Base-by-base conservation (phyloP, 2,888 invertebrate genomes). In the Empis livida region DNA sequence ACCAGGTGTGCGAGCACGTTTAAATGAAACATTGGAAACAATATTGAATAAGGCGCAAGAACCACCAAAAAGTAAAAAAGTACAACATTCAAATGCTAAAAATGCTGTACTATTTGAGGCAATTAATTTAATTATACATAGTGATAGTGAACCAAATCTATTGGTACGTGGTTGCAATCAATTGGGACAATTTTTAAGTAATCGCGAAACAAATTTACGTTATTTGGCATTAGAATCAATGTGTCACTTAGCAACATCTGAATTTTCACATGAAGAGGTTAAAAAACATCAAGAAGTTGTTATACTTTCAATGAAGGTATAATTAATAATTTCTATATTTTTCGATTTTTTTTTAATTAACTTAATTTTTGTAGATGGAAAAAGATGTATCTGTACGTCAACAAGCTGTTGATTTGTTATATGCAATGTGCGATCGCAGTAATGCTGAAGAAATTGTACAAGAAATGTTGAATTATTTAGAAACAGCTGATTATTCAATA, bases 241-340 rank as follows among this genome's bases (percentile, higher is more conserved):
- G 97, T 99, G 99, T 70, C 88, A 97, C 68, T 76, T 99, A 63
- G 97, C 99, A 43, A 97, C 95, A 15, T 97, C 97, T 1, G 99
- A 99, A 71, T 97, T 97, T 71, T 96, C 96, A 30, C 97, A 99
- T 70, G 99, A 99, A 67, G 99, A 97, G 54, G 97, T 99, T 13
- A 99, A 99, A 68, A 99, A 99, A 64, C 99, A 99, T 65, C 97
- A 99, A 70, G 97, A 99, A 73, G 97, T 97, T 42, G 97, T 99
- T 42, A 96, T 99, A 59, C 78, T 94, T 45, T 96, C 99, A 5
- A 89, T 99, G 81, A 99, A 99, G 72, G 79, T 79, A 31, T 42
- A 35, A 4, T 35, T 10, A 6, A 20, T 14, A 17, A 31, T 46
- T 39, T 31, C 15, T 47, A 37, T 38, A 27, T 16, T n/a, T n/a